Evolutionary conservation across 1,140 invertebrate species (phyloP).

Genomic region (Drosophila ohnishii): DNA sequence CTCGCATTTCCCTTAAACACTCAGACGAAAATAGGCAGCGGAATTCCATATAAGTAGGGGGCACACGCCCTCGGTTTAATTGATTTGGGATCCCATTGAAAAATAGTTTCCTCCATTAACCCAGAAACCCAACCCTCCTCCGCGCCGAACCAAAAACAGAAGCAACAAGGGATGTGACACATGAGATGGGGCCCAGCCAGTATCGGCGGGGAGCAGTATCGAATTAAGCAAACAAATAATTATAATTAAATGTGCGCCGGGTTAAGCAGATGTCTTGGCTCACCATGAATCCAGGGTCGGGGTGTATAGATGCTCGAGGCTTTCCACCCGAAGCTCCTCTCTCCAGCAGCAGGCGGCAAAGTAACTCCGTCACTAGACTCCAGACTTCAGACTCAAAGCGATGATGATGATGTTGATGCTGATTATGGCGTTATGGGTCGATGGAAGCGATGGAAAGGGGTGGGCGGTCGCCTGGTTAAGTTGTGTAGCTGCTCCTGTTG

Average conservation of each 20-base stretch:
- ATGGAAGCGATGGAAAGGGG: slow-evolving; percentile 25
- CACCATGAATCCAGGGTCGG: slow-evolving; percentile 76
- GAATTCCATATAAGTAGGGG: slow-evolving; percentile 16
- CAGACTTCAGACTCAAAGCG: slow-evolving; percentile 29
- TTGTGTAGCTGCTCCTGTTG: slow-evolving; percentile 30
- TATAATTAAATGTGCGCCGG: slow-evolving; percentile 75
- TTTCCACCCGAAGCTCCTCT: slow-evolving; percentile 51
- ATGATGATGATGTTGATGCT: slow-evolving; percentile 27
- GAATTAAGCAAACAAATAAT: slow-evolving; percentile 76
- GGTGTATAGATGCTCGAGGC: slow-evolving; percentile 52
- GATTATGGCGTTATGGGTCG: slow-evolving; percentile 43
- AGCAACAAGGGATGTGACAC: slow-evolving; percentile 34
- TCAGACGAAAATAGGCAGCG: slow-evolving; percentile 12
- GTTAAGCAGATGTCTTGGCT: slow-evolving; percentile 67
- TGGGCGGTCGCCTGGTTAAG: slow-evolving; percentile 11
- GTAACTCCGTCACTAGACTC: slow-evolving; percentile 41
- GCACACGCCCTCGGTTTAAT: slow-evolving; percentile 25
- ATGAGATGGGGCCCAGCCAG: slow-evolving; percentile 27
- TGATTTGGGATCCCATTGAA: slow-evolving; percentile 18
- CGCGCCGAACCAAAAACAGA: not conserved
- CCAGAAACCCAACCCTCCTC: slow-evolving; percentile 3
- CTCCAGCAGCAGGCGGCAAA: slow-evolving; percentile 41
- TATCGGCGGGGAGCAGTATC: slow-evolving; percentile 29
- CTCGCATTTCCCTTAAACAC: slow-evolving; percentile 18
- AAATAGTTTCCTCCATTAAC: slow-evolving; percentile 50